Evolutionary conservation across 2,113 vertebrate genomes (phyloP), one percentile per base, ranked within the genome.

Genomic region (Syngnathus typhle): DNA sequence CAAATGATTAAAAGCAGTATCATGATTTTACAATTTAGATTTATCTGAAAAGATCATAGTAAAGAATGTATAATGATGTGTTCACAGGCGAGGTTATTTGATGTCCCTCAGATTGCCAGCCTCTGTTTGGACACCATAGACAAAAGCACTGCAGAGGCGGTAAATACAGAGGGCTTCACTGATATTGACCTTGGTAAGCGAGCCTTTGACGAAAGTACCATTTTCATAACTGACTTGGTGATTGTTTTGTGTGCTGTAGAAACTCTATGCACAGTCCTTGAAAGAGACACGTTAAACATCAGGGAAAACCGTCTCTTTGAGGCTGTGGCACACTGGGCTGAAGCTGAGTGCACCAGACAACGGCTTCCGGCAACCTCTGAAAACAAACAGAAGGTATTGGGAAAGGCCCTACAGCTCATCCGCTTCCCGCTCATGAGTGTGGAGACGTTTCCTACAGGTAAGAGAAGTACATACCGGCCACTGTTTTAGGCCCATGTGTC

Each of bases 351-450:
- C 87, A 94, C 94, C 81, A 89, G 95, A 73, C 95, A 95, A n/a
- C 94, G 95, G 78, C 83, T 98, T 76, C 92, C 94, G 11, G 89
- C 84, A 27, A 96, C 93, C 2, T 90, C 92, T 0, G 93, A 88
- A 80, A 98, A 96, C 88, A 97, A 96, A 76, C 94, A 95, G 47
- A 95, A 94, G 78, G 95, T 96, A 78, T 92, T 97, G 59, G 95
- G 95, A 49, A 96, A 95, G 90, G 95, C 95, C 0, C 92, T 97
- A 54, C 92, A 93, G 0, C 92, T 98, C 77, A 95, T 98, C 67
- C 94, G 95, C 52, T 98, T 97, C 75, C 95, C 95, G 0, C 87
- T 98, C 78, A 96, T 98, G 95, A 98, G 94, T 18, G 94, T 97
- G 54, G 95, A 98, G 76, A 95, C 96, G 76, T 96, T 98, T 80